Base-by-base conservation (phyloP, 2,888 invertebrate species). In the Apodemia zela region DNA sequence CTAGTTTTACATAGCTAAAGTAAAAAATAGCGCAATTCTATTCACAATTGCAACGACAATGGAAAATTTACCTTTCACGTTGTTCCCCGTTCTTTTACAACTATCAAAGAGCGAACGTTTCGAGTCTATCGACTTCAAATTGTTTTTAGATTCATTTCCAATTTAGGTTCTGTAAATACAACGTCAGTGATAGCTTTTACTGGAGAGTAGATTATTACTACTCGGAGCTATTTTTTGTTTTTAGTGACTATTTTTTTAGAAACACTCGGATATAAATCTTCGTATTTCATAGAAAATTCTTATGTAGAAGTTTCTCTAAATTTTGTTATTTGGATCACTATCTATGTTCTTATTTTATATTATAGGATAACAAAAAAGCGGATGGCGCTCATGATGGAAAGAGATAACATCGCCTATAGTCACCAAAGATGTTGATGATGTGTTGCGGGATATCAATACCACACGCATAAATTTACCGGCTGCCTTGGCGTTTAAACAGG, bases 111-210 rank as follows among this genome's bases (percentile, higher is more conserved):
- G 21, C 51, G 15, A 25, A 15, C 54, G 15, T 54, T 54, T 25
- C 21, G 25, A 54, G 54, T 54, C 54, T 25, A 54, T 25, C 25
- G 54, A 21, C 25, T 25, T 15, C 15, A 21, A 54, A 54, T 54
- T 54, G 54, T 21, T 54, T 54, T 54, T 54, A 21, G 21, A 54
- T 54, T 54, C 54, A 60, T 45, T 45, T n/a, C 42, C 42, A 42
- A 59, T 59, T 25, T 18, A 21, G 18, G 60, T 60, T 45, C 60
- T 42, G 60, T 60, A 45, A 45, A 60, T 15, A 60, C 60, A 45
- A 18, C 25, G 38, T 25, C 60, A 45, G 60, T 47, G 60, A 60
- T 38, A 60, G 60, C 25, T 45, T 13, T 21, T 8, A 25, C 0
- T 60, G 25, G 18, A 45, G 21, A 60, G 21, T n/a, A 18, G 42